These are phyloP conservation scores for Drosophila paranaensis DNA, from an alignment of 2,888 invertebrate genomes.

Conservation along the genomic window DNA sequence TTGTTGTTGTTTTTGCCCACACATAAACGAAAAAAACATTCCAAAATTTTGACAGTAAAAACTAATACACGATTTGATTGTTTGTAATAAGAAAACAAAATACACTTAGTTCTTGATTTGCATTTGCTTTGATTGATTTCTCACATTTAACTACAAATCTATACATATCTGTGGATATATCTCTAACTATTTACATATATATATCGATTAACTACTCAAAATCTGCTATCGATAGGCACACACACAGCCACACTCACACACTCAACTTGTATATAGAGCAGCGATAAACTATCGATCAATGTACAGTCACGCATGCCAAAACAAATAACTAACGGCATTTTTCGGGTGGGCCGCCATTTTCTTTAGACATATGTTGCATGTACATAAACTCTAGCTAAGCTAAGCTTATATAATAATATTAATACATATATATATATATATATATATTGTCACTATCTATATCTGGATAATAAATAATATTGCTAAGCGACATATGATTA, in stretches of 20 bases:
- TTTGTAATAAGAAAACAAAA: conserved; percentile 2
- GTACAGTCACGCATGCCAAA: conserved; percentile 61
- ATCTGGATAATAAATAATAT: conserved; percentile 1
- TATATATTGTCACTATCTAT: conserved; percentile 1
- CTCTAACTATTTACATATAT: not conserved
- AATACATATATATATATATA: conserved; percentile 7
- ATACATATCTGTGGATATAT: conserved; percentile 2
- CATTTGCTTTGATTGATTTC: conserved; percentile 41
- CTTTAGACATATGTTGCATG: conserved; percentile 47
- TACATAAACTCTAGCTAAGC: not conserved
- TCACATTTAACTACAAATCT: conserved; percentile 7
- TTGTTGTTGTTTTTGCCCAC: conserved; percentile 76
- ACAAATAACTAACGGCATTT: conserved; percentile 8
- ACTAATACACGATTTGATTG: conserved; percentile 50
- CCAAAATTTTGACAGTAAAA: conserved; percentile 11
- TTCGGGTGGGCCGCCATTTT: conserved; percentile 36
- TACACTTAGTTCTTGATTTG: conserved; percentile 41
- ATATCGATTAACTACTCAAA: conserved; percentile 7
- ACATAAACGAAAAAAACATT: not conserved
- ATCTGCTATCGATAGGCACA: conserved; percentile 3
- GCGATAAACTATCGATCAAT: conserved; percentile 33
- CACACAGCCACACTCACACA: conserved; percentile 9
- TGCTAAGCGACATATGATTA: conserved; percentile 2
- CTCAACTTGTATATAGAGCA: conserved; percentile 42
- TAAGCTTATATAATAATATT: not conserved